Base-by-base conservation (phyloP, 2,888 invertebrate species). In the Eremobia ochroleuca region DNA sequence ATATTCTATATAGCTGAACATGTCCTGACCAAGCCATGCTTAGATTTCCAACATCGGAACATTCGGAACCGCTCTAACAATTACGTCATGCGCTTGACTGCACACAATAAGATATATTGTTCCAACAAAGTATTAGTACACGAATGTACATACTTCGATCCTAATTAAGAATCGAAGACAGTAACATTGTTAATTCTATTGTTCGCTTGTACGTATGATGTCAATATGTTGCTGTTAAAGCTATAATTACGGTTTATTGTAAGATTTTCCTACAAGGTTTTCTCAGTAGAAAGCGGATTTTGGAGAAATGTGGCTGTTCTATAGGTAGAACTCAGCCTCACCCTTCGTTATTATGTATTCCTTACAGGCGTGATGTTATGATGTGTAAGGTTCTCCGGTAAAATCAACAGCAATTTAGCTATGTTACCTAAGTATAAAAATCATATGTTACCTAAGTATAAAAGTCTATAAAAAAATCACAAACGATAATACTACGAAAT, bases 121-220 rank as follows among this genome's bases (percentile, higher is more conserved):
- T 85, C 85, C 67, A 81, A 83, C 83, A 77, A 83, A 86, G 87
- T 88, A 85, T 80, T 76, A 77, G 77, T 78, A 75, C 81, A 77
- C 40, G 74, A 83, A 83, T 79, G 83, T 80, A 87, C 81, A 75
- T 87, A 87, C 81, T 76, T 87, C 79, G 66, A 82, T 87, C 87
- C 86, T 87, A 88, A 88, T 90, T 87, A 85, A 85, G 89, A 81
- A 79, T 80, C 69, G 71, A 85, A 89, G 81, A 91, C 91, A 90
- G 91, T 91, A 85, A 86, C 88, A 88, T 83, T 88, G 86, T 89
- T 89, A 88, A 87, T 89, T 89, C 88, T 82, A 91, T 91, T 91
- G 89, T 90, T 87, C 86, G 72, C 65, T 79, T 80, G 70, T 82
- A 77, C 9, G 70, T 59, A 62, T 77, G 68, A 74, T 83, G 72